Conservation (phyloP, 2,888 invertebrate species). For the Pocota personata region DNA sequence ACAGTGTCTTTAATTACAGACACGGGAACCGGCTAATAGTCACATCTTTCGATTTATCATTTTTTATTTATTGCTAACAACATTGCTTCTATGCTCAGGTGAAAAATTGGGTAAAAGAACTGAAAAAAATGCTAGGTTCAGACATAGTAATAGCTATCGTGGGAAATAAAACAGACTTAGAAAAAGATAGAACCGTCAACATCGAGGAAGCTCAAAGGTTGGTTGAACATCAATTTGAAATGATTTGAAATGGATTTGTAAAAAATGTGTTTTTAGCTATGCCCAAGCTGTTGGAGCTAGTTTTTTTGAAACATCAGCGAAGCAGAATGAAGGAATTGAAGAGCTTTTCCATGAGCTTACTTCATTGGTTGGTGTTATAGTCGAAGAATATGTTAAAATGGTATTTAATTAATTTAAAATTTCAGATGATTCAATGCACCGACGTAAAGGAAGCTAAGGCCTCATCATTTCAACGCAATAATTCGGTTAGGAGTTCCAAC, state of each 20-base stretch:
- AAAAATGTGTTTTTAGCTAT: slow-evolving; percentile 86
- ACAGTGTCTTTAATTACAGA: no score
- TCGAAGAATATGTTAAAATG: not conserved
- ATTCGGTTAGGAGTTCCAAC: slow-evolving; percentile 75
- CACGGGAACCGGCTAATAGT: no score
- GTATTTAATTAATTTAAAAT: not conserved
- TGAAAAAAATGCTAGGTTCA: slow-evolving; percentile 96
- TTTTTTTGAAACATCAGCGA: slow-evolving; percentile 97
- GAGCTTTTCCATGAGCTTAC: slow-evolving; percentile 94
- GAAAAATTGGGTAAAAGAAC: slow-evolving; percentile 98
- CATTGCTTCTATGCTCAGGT: slow-evolving; percentile 85
- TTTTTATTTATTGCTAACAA: not conserved
- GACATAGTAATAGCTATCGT: slow-evolving; percentile 96
- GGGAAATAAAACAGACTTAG: slow-evolving; percentile 98
- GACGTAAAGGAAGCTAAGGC: slow-evolving; percentile 66
- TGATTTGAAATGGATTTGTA: no score
- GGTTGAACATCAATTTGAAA: slow-evolving; percentile 78
- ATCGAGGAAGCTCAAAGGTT: slow-evolving; percentile 94
- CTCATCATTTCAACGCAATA: slow-evolving; percentile 71
- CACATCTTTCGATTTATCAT: not conserved
- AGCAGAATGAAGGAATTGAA: slow-evolving; percentile 94
- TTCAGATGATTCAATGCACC: slow-evolving; percentile 52
- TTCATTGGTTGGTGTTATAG: slow-evolving; percentile 85
- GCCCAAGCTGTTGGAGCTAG: slow-evolving; percentile 95
- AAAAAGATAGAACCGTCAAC: slow-evolving; percentile 93